Conservation (phyloP, 2,113 vertebrate genomes). For the Melanerpes formicivorus region DNA sequence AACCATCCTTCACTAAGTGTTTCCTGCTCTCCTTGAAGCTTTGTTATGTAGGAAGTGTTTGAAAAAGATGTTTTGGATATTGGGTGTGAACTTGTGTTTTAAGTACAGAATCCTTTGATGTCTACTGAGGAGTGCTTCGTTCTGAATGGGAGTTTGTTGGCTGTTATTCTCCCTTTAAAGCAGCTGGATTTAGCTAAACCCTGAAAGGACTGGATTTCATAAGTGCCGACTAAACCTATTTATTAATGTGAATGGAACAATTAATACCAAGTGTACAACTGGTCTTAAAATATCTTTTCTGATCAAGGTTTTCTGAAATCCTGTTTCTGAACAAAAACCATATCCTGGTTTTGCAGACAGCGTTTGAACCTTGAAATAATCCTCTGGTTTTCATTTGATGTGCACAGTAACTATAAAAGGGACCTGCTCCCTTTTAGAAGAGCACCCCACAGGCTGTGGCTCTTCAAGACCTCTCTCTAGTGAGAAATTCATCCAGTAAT, state of each 20-base stretch:
- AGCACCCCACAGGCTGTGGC: background rate
- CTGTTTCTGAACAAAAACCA: background rate
- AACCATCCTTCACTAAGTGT: background rate
- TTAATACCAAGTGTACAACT: background rate
- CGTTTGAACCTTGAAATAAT: constrained; percentile 4
- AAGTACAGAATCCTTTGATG: constrained; percentile 1
- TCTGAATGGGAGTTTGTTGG: background rate
- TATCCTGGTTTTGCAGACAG: background rate
- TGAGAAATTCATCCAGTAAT: background rate
- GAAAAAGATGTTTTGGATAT: background rate
- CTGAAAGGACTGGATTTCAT: background rate
- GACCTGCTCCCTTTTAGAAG: background rate
- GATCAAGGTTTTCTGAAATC: background rate
- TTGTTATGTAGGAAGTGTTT: background rate
- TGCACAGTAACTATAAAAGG: background rate
- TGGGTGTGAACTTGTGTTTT: background rate
- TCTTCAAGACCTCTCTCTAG: background rate
- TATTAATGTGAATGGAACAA: constrained; percentile 1
- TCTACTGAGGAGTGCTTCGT: background rate
- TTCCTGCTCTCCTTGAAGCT: background rate
- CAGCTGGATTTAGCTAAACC: background rate
- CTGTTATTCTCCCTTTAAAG: background rate
- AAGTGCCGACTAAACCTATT: background rate
- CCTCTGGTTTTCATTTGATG: constrained; percentile 4
- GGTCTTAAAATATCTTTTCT: background rate